Percentiles rank a stretch among this genome's conserved stretches.
phyloP scores from a whole-genome alignment of 2,113 vertebrate genomes.

The Jacana jacana region DNA sequence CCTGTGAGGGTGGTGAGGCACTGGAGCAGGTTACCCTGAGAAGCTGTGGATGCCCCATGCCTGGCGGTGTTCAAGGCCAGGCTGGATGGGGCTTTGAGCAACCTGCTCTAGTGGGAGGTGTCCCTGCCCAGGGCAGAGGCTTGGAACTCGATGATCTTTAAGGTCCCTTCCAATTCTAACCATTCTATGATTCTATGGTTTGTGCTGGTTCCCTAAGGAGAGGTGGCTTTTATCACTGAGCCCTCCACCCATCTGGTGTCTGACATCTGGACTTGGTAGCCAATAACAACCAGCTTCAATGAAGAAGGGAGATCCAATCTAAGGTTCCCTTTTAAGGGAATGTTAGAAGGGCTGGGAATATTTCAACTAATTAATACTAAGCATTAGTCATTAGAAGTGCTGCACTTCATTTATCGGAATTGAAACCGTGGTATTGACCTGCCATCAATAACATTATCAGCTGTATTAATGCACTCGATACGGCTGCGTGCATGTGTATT shows the following conservation, averaged over 20 bases:
- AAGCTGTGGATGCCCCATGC: too few species aligned
- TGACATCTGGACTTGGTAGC: not conserved
- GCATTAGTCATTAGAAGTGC: not conserved
- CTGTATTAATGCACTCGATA: not conserved
- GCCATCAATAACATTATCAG: not conserved
- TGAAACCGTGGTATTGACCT: not conserved
- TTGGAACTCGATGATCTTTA: too few species aligned
- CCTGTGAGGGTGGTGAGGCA: too few species aligned
- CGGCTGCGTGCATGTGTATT: not conserved
- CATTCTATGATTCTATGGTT: not conserved
- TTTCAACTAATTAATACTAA: not conserved
- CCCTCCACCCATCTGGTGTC: not conserved
- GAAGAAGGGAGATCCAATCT: not conserved
- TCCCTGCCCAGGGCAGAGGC: too few species aligned
- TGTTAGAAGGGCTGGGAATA: conserved; percentile 18
- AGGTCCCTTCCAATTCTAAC: too few species aligned
- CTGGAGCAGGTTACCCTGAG: too few species aligned
- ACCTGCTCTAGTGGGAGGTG: too few species aligned
- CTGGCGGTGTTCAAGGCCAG: too few species aligned
- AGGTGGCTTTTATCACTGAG: not conserved
- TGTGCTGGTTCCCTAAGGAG: not conserved
- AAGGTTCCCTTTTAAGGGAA: conserved; percentile 39
- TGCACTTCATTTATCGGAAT: not conserved
- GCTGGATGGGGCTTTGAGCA: too few species aligned
- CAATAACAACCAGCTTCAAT: not conserved